Percentiles rank a stretch among this genome's conserved stretches.
phyloP scores from a whole-genome alignment of 2,797 vertebrate species.

The Scolopax bukidnonensis region DNA sequence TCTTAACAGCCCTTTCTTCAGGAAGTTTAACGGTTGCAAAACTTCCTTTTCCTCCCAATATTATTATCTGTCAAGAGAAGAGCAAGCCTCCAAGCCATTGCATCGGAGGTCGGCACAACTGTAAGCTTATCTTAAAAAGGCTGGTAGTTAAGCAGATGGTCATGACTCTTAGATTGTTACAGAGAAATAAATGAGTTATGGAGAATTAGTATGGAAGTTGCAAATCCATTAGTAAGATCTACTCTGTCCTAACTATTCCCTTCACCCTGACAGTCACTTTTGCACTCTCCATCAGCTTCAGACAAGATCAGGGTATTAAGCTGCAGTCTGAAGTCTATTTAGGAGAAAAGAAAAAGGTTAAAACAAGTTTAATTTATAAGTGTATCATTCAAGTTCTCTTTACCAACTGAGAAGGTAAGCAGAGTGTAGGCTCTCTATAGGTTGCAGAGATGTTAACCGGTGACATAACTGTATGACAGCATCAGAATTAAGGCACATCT shows the following conservation, averaged over 20 bases:
- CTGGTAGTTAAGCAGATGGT: not conserved
- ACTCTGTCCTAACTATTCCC: not conserved
- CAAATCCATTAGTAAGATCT: not conserved
- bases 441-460: not conserved
- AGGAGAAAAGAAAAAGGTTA: not conserved
- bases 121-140: not conserved
- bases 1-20: not conserved
- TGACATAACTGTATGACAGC: not conserved
- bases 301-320: not conserved
- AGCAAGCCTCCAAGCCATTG: not conserved
- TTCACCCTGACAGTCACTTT: not conserved
- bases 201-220: not conserved
- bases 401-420: not conserved
- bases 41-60: constrained; percentile 2
- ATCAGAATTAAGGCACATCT: not conserved
- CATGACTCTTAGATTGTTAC: not conserved
- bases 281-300: not conserved
- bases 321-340: not conserved
- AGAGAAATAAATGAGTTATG: not conserved
- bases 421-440: not conserved
- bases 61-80: not conserved
- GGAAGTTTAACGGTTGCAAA: constrained; percentile 5
- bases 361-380: not conserved
- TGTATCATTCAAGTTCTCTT: not conserved
- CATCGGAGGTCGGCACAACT: not conserved